These are phyloP conservation scores for Semicossyphus pulcher DNA, from an alignment of 2,113 vertebrate species.

Conservation along the genomic window DNA sequence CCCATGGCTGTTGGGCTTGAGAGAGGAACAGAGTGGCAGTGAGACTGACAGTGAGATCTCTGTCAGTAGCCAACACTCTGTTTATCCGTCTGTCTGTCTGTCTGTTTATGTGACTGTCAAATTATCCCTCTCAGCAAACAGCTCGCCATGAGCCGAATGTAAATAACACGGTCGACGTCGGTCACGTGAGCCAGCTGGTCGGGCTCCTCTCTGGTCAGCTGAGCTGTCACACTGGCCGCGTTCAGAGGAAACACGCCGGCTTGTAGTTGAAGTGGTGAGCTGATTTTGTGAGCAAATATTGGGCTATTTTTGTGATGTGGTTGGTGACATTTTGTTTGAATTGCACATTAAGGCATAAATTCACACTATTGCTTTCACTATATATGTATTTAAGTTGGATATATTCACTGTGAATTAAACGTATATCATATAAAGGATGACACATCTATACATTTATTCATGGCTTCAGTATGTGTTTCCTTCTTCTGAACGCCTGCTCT, in stretches of 20 bases:
- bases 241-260: conserved; percentile 52
- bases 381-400: neutral
- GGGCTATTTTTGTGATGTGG: conserved; percentile 30
- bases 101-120: conserved; percentile 89
- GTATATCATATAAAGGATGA: neutral
- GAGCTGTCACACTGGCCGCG: conserved; percentile 57
- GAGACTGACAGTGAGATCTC: conserved; percentile 87
- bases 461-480: conserved; percentile 8
- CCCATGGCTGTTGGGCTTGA: conserved; percentile 83
- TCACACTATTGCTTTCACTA: neutral
- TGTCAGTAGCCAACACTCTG: conserved; percentile 82
- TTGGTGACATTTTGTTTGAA: conserved; percentile 20
- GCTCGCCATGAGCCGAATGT: conserved; percentile 77
- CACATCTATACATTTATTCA: neutral
- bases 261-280: conserved; percentile 42
- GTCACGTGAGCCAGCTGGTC: conserved; percentile 75
- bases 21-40: conserved; percentile 83
- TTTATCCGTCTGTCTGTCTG: conserved; percentile 87
- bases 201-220: conserved; percentile 59
- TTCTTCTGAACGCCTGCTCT: conserved; percentile 50
- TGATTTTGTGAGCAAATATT: conserved; percentile 26
- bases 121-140: conserved; percentile 88
- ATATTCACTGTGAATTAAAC: neutral
- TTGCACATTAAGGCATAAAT: neutral
- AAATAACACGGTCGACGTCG: conserved; percentile 76